Evolutionary conservation across 2,888 invertebrate genomes (phyloP).

Genomic region (Eupithecia exiguata): DNA sequence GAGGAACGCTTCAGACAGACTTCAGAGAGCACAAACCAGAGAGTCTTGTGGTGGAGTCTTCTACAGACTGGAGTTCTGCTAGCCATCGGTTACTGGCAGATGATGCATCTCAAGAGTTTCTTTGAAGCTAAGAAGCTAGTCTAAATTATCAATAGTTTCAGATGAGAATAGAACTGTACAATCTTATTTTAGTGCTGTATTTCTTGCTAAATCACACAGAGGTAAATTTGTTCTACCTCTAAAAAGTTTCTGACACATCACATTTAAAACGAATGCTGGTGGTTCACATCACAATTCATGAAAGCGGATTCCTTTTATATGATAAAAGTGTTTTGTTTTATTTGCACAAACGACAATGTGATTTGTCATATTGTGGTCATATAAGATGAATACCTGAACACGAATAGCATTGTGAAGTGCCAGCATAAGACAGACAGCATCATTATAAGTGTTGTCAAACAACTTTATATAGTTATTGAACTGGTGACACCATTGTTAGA

Average conservation of each 20-base stretch:
- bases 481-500: background rate
- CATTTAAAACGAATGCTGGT: background rate
- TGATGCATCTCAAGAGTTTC: slow-evolving; percentile 99
- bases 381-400: too few relatives aligned
- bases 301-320: too few relatives aligned
- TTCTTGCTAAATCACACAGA: background rate
- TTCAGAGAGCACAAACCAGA: slow-evolving; percentile 97
- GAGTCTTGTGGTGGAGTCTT: slow-evolving; percentile 98
- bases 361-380: too few relatives aligned
- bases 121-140: slow-evolving; percentile 99
- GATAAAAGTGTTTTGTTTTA: too few relatives aligned
- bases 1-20: slow-evolving; percentile 99
- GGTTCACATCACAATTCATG: too few relatives aligned
- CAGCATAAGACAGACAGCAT: background rate
- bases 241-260: background rate
- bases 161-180: slow-evolving; percentile 18
- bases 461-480: background rate
- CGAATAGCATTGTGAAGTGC: background rate
- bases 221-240: background rate
- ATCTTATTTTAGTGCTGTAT: background rate
- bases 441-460: background rate
- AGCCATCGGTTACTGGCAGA: slow-evolving; percentile 99
- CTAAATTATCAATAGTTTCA: slow-evolving; percentile 67
- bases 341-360: too few relatives aligned
- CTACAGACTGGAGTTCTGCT: slow-evolving; percentile 95